Base-by-base conservation (phyloP, 2,888 invertebrate genomes). In the Phymatocera aterrima region DNA sequence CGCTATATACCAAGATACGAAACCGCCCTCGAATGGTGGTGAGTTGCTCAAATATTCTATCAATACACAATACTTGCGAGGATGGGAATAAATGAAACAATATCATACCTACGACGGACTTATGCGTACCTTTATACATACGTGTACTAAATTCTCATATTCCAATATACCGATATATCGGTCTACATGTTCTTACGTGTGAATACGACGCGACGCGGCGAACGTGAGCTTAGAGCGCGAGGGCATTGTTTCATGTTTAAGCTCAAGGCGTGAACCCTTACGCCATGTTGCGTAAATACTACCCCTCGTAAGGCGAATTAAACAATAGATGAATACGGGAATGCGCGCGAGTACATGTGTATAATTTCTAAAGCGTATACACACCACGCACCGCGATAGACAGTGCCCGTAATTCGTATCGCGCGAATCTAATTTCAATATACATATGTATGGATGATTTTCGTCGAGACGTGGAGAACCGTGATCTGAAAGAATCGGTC, bases 51-150 rank as follows among this genome's bases (percentile, higher is more conserved):
- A 72, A 72, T 72, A 72, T 72, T 72, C 72, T 51, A 72, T 72
- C 72, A 72, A 72, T 72, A 72, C 43, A 21, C 51, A 51, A 72
- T 72, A 72, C 72, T 34, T 51, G 34, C 31, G 34, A 72, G 34
- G 72, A 72, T n/a, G 51, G 57, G 43, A 75, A 54, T 75, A 54
- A 60, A 72, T 72, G 75, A 75, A 75, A 75, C 75, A 48, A 75
- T n/a, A 60, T 37, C 57, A 3, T 18, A 40, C 18, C 28, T 12
- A 31, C 48, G 18, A 3, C 28, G 60, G 12, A 61, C 28, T 12
- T 51, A 51, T 51, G 51, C 43, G 51, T 48, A n/a, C 46, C 34
- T 43, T n/a, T n/a, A n/a, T n/a, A 15, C 15, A 43, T 43, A 43
- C 10, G 15, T n/a, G n/a, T n/a, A n/a, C n/a, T n/a, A n/a, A n/a